Conservation (phyloP, 2,113 vertebrate species). For the Atractosteus spatula region DNA sequence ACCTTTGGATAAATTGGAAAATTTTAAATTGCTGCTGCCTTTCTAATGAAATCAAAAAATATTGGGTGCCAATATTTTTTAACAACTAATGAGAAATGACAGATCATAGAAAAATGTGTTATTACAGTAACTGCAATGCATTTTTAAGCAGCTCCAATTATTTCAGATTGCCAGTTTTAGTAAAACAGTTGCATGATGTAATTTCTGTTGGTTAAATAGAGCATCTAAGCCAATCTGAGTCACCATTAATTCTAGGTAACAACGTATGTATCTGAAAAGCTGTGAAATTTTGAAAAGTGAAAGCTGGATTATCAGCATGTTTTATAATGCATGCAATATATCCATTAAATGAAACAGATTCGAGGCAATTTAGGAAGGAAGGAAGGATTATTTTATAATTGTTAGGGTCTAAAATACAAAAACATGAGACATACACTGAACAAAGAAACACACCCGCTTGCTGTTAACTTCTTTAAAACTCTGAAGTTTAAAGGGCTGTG, state of each 20-base stretch:
- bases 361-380: slow-evolving; percentile 31
- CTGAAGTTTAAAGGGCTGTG: no score
- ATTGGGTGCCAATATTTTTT: slow-evolving; percentile 71
- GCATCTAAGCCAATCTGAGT: slow-evolving; percentile 65
- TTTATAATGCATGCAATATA: background rate
- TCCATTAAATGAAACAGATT: slow-evolving; percentile 24
- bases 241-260: slow-evolving; percentile 53
- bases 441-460: no score
- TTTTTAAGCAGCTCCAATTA: slow-evolving; percentile 74
- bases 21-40: slow-evolving; percentile 66
- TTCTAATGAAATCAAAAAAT: slow-evolving; percentile 70
- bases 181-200: slow-evolving; percentile 70
- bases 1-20: slow-evolving; percentile 57
- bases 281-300: slow-evolving; percentile 24
- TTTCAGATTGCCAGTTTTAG: slow-evolving; percentile 62
- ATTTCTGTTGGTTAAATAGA: slow-evolving; percentile 60
- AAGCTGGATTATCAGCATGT: slow-evolving; percentile 1
- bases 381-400: background rate
- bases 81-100: slow-evolving; percentile 70
- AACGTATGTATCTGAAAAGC: slow-evolving; percentile 32
- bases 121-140: slow-evolving; percentile 57
- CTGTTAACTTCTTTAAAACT: no score
- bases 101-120: slow-evolving; percentile 59
- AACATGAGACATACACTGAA: no score
- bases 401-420: no score